Evolutionary conservation across 2,797 vertebrate species (phyloP).

Genomic region (Eutrigla gurnardus): DNA sequence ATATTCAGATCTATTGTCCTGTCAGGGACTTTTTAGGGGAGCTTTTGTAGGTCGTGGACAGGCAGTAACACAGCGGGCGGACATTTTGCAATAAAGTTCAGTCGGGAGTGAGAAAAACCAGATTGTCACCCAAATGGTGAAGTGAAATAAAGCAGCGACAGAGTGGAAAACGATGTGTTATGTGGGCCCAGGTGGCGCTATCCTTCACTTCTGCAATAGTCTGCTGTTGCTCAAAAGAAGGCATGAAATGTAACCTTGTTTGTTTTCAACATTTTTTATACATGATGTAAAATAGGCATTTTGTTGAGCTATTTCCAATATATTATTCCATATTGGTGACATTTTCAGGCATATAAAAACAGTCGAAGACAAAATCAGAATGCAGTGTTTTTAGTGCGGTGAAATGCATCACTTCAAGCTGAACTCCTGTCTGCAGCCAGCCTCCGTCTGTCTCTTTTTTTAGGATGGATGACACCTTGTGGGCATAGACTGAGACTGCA

Average conservation of each 20-base stretch:
- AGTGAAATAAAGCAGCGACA: constrained; percentile 16
- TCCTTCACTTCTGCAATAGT: background rate
- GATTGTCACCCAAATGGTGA: constrained; percentile 15
- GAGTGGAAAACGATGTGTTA: constrained; percentile 27
- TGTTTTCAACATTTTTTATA: background rate
- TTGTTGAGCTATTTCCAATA: background rate
- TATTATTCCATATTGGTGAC: background rate
- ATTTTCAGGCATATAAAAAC: background rate
- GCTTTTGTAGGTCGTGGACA: constrained; percentile 34
- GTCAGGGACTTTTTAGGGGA: background rate
- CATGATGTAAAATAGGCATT: background rate
- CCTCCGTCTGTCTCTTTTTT: constrained; percentile 29
- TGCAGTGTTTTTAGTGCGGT: constrained; percentile 11
- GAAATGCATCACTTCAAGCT: background rate
- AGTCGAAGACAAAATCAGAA: background rate
- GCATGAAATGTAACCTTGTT: background rate
- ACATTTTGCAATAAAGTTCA: constrained; percentile 41
- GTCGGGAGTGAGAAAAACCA: constrained; percentile 15
- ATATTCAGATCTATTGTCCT: constrained; percentile 14
- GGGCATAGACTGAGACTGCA: constrained; percentile 51
- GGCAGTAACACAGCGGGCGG: constrained; percentile 37
- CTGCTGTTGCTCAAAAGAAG: constrained; percentile 1
- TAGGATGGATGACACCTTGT: constrained; percentile 67
- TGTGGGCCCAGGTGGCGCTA: constrained; percentile 1
- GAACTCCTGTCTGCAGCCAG: background rate